Conservation (phyloP, 2,113 vertebrate species). For the Cyprinodon brontotheroides region DNA sequence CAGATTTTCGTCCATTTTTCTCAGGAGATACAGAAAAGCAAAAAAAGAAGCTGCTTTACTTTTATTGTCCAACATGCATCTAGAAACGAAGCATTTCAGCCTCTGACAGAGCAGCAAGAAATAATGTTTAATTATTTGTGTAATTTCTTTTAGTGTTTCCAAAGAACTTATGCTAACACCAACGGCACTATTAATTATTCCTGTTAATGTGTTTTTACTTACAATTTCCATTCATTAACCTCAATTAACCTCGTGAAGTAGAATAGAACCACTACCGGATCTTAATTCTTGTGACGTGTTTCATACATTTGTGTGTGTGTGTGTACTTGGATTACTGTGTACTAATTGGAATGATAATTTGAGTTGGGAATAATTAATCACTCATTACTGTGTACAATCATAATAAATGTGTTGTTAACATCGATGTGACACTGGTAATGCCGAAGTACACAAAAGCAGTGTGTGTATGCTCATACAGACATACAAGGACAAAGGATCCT, state of each 20-base stretch:
- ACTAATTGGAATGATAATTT: slow-evolving; percentile 72
- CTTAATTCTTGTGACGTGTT: slow-evolving; percentile 56
- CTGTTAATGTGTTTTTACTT: slow-evolving; percentile 76
- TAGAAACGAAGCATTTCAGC: slow-evolving; percentile 29
- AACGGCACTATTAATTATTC: slow-evolving; percentile 67
- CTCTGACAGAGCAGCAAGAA: slow-evolving; percentile 28
- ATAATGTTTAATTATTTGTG: slow-evolving; percentile 48
- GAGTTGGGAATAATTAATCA: slow-evolving; percentile 75
- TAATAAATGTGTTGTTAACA: slow-evolving; percentile 70
- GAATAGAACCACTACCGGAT: slow-evolving; percentile 53
- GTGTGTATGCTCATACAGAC: neutral
- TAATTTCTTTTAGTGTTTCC: slow-evolving; percentile 48
- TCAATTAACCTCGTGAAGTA: slow-evolving; percentile 72
- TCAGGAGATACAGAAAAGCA: slow-evolving; percentile 25
- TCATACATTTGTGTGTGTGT: slow-evolving; percentile 33
- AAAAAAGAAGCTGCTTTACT: slow-evolving; percentile 15
- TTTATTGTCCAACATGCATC: slow-evolving; percentile 39
- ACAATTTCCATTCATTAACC: slow-evolving; percentile 79
- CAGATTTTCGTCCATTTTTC: slow-evolving; percentile 21
- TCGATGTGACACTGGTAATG: slow-evolving; percentile 46
- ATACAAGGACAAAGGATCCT: neutral
- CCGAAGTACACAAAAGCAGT: neutral
- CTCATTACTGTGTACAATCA: slow-evolving; percentile 67
- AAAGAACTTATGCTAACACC: slow-evolving; percentile 37
- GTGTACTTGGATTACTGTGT: slow-evolving; percentile 12